Evolutionary conservation across 2,888 invertebrate genomes (phyloP).

Genomic region (Eustalomyia histrio): DNA sequence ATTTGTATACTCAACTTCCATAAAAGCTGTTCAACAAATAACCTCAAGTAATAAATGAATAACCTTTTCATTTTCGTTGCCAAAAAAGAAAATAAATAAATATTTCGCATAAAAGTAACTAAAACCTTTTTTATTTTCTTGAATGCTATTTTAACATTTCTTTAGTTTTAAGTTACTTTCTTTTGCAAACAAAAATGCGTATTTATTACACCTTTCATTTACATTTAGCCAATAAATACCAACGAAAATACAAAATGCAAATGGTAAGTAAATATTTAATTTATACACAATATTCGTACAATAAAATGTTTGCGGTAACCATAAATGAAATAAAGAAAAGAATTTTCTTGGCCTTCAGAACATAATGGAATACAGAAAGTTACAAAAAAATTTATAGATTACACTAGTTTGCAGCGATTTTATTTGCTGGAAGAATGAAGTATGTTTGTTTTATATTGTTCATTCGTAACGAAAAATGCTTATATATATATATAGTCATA

Average conservation of each 20-base stretch:
- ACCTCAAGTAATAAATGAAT: constrained; percentile 33
- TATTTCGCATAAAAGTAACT: not conserved
- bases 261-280: constrained; percentile 2
- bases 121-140: not conserved
- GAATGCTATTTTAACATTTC: not conserved
- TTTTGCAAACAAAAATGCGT: no score
- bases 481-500: no score
- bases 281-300: not conserved
- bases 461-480: no score
- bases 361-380: not conserved
- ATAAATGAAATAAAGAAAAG: not conserved
- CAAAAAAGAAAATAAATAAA: no score
- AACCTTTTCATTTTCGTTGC: constrained; percentile 22
- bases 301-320: not conserved
- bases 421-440: no score
- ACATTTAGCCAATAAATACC: not conserved
- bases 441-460: no score
- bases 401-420: no score
- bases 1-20: constrained; percentile 12
- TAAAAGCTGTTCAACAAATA: constrained; percentile 29
- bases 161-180: not conserved
- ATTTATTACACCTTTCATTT: not conserved
- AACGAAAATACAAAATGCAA: not conserved
- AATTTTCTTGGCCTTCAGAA: not conserved
- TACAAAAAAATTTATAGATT: no score